Evolutionary conservation across 1,140 invertebrate genomes (phyloP).

Genomic region (Drosophila erecta): DNA sequence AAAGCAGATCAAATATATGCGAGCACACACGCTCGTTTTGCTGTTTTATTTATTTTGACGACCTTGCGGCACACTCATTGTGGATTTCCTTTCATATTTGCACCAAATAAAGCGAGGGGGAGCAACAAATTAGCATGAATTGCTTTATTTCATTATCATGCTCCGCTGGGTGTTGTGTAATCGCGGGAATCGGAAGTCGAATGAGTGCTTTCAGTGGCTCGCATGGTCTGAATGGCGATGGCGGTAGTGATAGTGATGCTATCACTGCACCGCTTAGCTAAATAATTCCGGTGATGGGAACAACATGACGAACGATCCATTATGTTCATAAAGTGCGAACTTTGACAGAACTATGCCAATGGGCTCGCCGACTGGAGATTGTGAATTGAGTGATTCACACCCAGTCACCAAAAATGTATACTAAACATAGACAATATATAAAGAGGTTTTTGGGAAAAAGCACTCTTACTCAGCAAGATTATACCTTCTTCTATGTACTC

Average conservation of each 20-base stretch:
- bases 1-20: constrained; percentile 32
- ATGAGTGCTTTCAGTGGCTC: not conserved
- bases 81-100: constrained; percentile 63
- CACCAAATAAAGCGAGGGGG: constrained; percentile 31
- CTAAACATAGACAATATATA: constrained; percentile 1
- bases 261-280: constrained; percentile 32
- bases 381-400: constrained; percentile 60
- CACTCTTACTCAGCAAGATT: constrained; percentile 23
- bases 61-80: constrained; percentile 61
- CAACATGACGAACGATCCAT: constrained; percentile 5
- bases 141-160: constrained; percentile 52
- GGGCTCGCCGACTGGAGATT: constrained; percentile 15
- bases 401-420: constrained; percentile 9
- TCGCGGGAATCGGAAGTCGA: constrained; percentile 59
- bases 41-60: constrained; percentile 54
- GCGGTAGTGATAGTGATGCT: constrained; percentile 33
- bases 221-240: constrained; percentile 32
- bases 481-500: constrained; percentile 4
- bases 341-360: constrained; percentile 8
- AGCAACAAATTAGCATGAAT: constrained; percentile 50
- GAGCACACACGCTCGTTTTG: constrained; percentile 10
- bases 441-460: constrained; percentile 8
- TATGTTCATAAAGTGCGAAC: constrained; percentile 41
- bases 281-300: constrained; percentile 33
- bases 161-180: constrained; percentile 57